Evolutionary conservation across 1,140 invertebrate genomes (phyloP).

Genomic region (Eriosoma lanigerum): DNA sequence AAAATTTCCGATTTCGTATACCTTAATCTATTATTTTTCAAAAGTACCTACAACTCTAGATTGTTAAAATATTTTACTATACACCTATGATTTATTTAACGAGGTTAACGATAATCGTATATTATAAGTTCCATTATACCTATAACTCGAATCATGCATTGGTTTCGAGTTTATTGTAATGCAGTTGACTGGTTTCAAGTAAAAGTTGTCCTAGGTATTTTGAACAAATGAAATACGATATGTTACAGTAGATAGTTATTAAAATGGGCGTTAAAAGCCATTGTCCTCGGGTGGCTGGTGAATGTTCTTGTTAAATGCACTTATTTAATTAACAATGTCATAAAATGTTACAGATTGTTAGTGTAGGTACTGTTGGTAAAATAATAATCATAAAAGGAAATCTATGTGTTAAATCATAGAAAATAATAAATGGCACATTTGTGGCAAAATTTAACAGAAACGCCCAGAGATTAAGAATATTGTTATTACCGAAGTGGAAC

Average conservation of each 20-base stretch:
- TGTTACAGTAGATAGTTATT: background rate
- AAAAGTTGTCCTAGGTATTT: constrained; percentile 30
- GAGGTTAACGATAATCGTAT: background rate
- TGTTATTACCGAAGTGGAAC: no score
- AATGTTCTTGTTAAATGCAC: background rate
- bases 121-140: background rate
- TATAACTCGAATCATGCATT: background rate
- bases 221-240: constrained; percentile 16
- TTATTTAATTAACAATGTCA: no score
- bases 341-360: no score
- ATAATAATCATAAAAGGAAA: no score
- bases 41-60: no score
- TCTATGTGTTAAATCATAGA: no score
- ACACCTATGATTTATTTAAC: background rate
- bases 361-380: no score
- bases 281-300: background rate
- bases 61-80: background rate
- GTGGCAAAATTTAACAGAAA: no score
- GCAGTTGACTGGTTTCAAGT: constrained; percentile 23
- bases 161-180: background rate
- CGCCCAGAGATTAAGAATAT: no score
- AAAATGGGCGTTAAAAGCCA: constrained; percentile 29
- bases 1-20: no score
- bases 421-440: no score
- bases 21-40: no score